phyloP scores from a whole-genome alignment of 2,888 invertebrate genomes.

The Pharmacophagus antenor region DNA sequence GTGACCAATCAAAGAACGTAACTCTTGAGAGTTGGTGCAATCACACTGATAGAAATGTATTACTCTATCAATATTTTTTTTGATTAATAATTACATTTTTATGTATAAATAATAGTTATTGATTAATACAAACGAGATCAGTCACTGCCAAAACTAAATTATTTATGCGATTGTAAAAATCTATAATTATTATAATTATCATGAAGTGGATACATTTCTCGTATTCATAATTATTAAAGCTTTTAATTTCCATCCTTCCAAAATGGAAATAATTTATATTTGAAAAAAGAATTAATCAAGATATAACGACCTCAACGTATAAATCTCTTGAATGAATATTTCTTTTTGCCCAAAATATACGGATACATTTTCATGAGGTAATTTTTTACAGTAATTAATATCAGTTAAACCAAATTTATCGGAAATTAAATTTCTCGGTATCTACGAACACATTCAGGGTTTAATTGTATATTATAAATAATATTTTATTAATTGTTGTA shows the following conservation, averaged over 20 bases:
- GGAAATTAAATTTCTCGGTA: background rate
- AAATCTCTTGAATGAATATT: background rate
- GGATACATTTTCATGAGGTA: background rate
- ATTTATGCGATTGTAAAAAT: too few relatives aligned
- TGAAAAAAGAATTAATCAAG: background rate
- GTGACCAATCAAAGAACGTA: conserved; percentile 3
- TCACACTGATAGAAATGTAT: background rate
- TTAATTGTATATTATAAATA: background rate
- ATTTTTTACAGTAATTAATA: background rate
- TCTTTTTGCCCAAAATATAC: background rate
- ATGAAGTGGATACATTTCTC: background rate
- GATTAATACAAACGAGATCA: background rate
- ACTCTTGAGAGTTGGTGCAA: background rate
- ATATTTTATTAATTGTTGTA: too few relatives aligned
- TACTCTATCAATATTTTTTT: background rate
- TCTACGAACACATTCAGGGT: background rate
- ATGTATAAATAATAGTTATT: background rate
- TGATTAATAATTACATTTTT: background rate
- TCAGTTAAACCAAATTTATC: background rate
- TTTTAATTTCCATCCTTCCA: background rate
- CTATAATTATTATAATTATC: too few relatives aligned
- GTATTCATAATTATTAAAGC: background rate
- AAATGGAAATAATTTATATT: background rate
- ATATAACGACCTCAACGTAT: background rate
- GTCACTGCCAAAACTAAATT: too few relatives aligned